Percentiles rank a stretch among this genome's conserved stretches.
phyloP scores from a whole-genome alignment of 2,113 vertebrate species.

The Nerophis lumbriciformis region DNA sequence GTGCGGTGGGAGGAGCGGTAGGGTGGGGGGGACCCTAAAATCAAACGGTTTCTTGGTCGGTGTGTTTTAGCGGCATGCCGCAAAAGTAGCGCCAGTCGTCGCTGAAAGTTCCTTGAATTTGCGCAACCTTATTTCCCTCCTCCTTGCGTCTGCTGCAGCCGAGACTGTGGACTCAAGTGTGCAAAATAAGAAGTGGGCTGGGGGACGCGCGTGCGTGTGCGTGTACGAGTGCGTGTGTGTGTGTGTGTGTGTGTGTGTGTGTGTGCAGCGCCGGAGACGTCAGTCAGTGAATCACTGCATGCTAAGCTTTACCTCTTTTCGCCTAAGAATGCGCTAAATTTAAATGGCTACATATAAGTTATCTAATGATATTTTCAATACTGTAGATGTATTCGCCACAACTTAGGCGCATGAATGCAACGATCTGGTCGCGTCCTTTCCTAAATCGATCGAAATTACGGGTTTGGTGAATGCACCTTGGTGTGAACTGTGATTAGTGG shows the following conservation, averaged over 20 bases:
- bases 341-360: no score
- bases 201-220: slow-evolving; percentile 10
- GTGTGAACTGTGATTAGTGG: no score
- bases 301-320: neutral
- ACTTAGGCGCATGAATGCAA: no score
- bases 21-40: slow-evolving; percentile 5
- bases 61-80: slow-evolving; percentile 56
- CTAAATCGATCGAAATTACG: no score
- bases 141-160: slow-evolving; percentile 27
- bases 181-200: slow-evolving; percentile 39
- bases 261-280: slow-evolving; percentile 53
- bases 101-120: slow-evolving; percentile 25
- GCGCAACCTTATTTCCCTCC: neutral
- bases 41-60: slow-evolving; percentile 50
- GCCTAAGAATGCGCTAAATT: no score
- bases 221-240: no score
- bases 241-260: neutral
- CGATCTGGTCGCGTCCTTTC: no score
- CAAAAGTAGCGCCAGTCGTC: slow-evolving; percentile 30
- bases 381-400: no score
- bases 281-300: slow-evolving; percentile 54
- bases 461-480: no score
- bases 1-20: neutral
- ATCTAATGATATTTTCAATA: no score
- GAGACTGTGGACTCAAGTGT: slow-evolving; percentile 42